Base-by-base conservation (phyloP, 2,797 vertebrate genomes). In the Neosilurus hyrtlii region DNA sequence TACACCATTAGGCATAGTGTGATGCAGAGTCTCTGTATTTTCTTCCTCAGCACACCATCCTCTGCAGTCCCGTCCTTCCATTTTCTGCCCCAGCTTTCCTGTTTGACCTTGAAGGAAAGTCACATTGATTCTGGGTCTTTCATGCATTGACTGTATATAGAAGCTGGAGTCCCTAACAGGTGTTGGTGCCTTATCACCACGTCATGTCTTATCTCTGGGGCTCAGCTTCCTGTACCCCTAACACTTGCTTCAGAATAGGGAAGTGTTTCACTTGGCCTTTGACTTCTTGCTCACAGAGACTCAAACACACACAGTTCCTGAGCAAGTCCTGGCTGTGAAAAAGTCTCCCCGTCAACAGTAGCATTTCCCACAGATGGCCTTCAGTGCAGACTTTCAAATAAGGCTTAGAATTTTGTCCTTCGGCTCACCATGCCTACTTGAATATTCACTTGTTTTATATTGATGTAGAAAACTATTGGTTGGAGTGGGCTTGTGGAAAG, bases 191-290 rank as follows among this genome's bases (percentile, higher is more conserved):
- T 94, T 94, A 94, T 95, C 93, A 80, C 89, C 85, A 84, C 85
- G 89, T 92, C 91, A 88, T 62, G 86, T 56, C 91, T 94, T 94
- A 94, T 94, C 94, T 94, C 89, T 85, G 88, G 90, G 90, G 89
- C 92, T 94, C 94, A 93, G 93, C 94, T 94, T 94, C 92, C 93
- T 95, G 93, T 91, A 88, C 92, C 92, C 92, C 83, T 75, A 83
- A 84, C 88, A 85, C 91, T 90, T 87, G 90, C 89, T 91, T 92
- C 88, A 85, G 89, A 92, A 88, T 89, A 90, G 89, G 93, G 93
- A 94, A 94, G 93, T 93, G 92, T 94, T 94, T 94, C 92, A 94
- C 92, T 94, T 95, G 90, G 90, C 93, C 93, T 91, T 89, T 94
- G 93, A 94, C 92, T 90, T 86, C 54, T 78, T 51, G n/a, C 61